Evolutionary conservation across 2,113 vertebrate genomes (phyloP).

Genomic region (Capreolus pygargus): DNA sequence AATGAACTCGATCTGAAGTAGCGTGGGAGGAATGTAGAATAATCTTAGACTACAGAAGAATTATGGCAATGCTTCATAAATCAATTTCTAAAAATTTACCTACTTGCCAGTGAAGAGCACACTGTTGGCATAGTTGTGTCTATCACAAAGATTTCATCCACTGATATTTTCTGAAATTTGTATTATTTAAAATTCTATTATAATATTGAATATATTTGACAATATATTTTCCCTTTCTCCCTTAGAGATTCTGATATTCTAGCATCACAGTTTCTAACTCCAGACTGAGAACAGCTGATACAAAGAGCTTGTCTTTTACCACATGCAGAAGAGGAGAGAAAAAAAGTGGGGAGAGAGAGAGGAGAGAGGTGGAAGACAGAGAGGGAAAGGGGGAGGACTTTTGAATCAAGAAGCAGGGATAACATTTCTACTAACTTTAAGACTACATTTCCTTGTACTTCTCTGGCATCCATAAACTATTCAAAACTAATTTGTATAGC

Average conservation of each 20-base stretch:
- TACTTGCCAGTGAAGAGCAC: neutral
- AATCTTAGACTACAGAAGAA: neutral
- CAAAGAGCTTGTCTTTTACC: neutral
- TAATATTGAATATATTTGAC: neutral
- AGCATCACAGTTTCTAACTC: neutral
- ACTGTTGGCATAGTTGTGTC: neutral
- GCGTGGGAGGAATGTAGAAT: neutral
- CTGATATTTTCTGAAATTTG: neutral
- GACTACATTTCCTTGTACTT: neutral
- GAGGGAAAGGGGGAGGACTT: neutral
- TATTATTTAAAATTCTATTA: neutral
- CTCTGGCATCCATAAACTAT: neutral
- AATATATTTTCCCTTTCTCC: neutral
- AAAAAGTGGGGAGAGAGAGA: neutral
- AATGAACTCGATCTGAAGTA: neutral
- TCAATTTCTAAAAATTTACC: neutral
- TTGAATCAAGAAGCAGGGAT: neutral
- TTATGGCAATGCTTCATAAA: neutral
- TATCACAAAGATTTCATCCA: neutral
- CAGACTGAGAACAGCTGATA: neutral
- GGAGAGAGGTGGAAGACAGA: accelerated
- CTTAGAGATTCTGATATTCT: neutral
- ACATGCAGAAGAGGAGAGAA: neutral
- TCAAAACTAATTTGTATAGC: neutral
- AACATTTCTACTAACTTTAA: neutral